Evolutionary conservation across 2,888 invertebrate genomes (phyloP).

Genomic region (Spilarctia lutea): DNA sequence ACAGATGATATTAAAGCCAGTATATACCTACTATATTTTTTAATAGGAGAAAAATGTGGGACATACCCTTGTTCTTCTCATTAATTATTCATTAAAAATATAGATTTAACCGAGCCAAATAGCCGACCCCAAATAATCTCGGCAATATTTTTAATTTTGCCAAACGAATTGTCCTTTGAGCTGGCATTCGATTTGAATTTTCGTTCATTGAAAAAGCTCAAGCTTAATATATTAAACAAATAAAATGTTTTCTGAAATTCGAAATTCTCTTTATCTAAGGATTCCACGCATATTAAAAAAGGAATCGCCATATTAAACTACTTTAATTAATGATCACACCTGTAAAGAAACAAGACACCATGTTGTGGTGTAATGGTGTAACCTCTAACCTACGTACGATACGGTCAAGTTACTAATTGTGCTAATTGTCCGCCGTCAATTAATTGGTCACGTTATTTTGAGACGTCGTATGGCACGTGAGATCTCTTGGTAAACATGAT

Average conservation of each 20-base stretch:
- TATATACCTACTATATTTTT: background rate
- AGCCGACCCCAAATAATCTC: no score
- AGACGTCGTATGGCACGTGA: constrained; percentile 25
- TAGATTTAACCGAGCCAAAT: no score
- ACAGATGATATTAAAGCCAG: background rate
- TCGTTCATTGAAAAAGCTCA: background rate
- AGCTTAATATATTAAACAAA: background rate
- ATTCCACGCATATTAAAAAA: background rate
- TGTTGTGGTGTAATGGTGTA: constrained; percentile 1
- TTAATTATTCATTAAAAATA: background rate
- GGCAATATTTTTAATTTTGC: background rate
- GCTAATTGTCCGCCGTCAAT: constrained; percentile 40
- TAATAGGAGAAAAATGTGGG: background rate
- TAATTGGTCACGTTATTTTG: constrained; percentile 44
- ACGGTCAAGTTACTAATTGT: constrained; percentile 43
- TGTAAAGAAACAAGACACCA: background rate
- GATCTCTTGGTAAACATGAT: constrained; percentile 33
- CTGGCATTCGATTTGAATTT: background rate
- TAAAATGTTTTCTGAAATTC: background rate
- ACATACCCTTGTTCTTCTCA: background rate
- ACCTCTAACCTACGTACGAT: constrained; percentile 43
- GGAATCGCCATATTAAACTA: background rate
- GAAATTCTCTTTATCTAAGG: background rate
- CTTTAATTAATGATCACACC: background rate
- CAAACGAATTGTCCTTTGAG: background rate